Conservation (phyloP, 2,797 vertebrate species). For the Australoheros facetus region DNA sequence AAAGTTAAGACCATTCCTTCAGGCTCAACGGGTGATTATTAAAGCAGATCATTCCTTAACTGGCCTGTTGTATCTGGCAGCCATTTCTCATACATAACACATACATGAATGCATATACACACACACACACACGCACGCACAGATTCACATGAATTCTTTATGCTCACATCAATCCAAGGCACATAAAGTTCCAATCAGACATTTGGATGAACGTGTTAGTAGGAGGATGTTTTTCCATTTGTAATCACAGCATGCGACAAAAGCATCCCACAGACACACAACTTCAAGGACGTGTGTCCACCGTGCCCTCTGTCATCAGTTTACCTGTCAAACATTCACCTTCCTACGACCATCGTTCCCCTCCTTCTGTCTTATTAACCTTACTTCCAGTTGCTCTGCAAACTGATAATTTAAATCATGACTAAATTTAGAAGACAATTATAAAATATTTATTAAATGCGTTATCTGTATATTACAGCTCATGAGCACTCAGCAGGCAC, state of each 20-base stretch:
- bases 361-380: slow-evolving; percentile 19
- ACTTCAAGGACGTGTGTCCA: slow-evolving; percentile 29
- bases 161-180: background rate
- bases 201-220: background rate
- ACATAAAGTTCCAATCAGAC: slow-evolving; percentile 26
- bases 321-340: slow-evolving; percentile 25
- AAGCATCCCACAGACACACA: slow-evolving; percentile 18
- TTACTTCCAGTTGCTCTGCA: slow-evolving; percentile 12
- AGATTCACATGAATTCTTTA: slow-evolving; percentile 16
- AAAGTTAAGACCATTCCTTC: slow-evolving; percentile 29
- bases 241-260: slow-evolving; percentile 20
- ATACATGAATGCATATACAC: background rate
- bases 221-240: slow-evolving; percentile 24
- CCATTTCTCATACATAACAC: slow-evolving; percentile 26
- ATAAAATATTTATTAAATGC: slow-evolving; percentile 44
- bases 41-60: slow-evolving; percentile 61
- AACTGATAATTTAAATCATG: slow-evolving; percentile 45
- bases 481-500: slow-evolving; percentile 34
- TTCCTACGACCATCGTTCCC: slow-evolving; percentile 22
- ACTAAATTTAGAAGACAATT: slow-evolving; percentile 51
- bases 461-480: slow-evolving; percentile 58
- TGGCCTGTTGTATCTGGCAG: slow-evolving; percentile 57
- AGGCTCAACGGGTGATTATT: slow-evolving; percentile 56
- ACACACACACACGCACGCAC: background rate
- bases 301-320: slow-evolving; percentile 8